Evolutionary conservation across 1,140 invertebrate species (phyloP).

Genomic region (Conus betulinus): DNA sequence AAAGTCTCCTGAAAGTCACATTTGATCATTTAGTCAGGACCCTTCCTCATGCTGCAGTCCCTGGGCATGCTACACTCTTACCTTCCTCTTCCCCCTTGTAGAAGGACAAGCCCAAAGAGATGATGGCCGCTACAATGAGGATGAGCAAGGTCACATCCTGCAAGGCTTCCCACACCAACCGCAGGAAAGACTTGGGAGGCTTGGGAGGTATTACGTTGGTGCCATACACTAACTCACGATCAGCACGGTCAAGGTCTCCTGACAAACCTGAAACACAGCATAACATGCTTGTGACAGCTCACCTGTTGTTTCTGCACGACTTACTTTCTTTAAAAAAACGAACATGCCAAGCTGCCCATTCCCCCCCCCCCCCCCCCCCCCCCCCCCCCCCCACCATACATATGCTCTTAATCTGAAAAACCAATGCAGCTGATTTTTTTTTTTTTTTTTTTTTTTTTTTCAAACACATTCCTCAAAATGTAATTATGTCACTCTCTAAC

Average conservation of each 20-base stretch:
- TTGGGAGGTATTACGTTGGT: constrained; percentile 99
- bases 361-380: too few species aligned
- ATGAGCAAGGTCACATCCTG: constrained; percentile 99
- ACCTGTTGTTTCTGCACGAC: too few species aligned
- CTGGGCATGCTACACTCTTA: constrained; percentile 30
- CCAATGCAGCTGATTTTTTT: too few species aligned
- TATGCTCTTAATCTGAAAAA: too few species aligned
- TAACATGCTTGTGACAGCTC: too few species aligned
- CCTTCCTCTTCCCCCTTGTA: constrained; percentile 61
- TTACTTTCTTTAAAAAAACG: neutral
- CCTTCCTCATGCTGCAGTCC: too few species aligned
- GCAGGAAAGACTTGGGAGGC: constrained; percentile 98
- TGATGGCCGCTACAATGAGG: constrained; percentile 75
- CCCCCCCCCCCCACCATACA: too few species aligned
- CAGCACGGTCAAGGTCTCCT: constrained; percentile 93
- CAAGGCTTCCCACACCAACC: constrained; percentile 98
- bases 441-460: too few species aligned
- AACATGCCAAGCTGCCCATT: neutral
- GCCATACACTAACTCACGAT: constrained; percentile 95
- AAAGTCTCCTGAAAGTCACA: too few species aligned
- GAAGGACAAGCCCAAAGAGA: constrained; percentile 76
- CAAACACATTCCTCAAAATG: too few species aligned
- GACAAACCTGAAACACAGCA: constrained; percentile 85
- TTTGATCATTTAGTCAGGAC: too few species aligned
- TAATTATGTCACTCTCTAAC: too few species aligned